A percentile compares a stretch with the other conserved stretches of the same genome.
phyloP scores from a whole-genome alignment of 2,797 vertebrate species.

The Cossypha dichroa region DNA sequence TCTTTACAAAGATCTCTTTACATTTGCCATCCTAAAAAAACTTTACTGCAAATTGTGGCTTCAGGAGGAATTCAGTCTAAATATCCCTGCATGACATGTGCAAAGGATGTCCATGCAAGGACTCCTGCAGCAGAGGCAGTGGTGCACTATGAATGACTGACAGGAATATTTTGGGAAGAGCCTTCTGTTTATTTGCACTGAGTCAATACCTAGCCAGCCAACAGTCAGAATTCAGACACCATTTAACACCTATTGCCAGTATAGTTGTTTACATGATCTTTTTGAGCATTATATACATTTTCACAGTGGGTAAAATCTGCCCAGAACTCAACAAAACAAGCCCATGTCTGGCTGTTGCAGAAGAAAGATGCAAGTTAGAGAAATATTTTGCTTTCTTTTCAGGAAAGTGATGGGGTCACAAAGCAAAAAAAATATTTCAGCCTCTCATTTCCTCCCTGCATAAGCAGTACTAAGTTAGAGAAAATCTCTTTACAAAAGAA shows the following conservation, averaged over 20 bases:
- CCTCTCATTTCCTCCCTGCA: neutral
- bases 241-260: neutral
- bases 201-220: neutral
- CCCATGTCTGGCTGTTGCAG: neutral
- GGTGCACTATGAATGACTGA: neutral
- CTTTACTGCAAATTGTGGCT: neutral
- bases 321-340: neutral
- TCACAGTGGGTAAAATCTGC: neutral
- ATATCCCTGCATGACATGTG: neutral
- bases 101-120: fast-evolving
- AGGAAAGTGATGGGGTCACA: neutral
- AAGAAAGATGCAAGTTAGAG: neutral
- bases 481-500: neutral
- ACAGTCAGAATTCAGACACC: neutral
- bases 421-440: neutral
- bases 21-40: neutral
- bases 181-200: neutral
- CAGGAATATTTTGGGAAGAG: neutral
- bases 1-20: neutral
- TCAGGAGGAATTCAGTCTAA: neutral
- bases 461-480: neutral
- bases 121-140: neutral
- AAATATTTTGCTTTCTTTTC: neutral
- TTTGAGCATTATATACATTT: neutral
- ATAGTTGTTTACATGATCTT: neutral